These are phyloP conservation scores for Campylomormyrus tamandua DNA, from an alignment of 2,113 vertebrate species.

Conservation along the genomic window DNA sequence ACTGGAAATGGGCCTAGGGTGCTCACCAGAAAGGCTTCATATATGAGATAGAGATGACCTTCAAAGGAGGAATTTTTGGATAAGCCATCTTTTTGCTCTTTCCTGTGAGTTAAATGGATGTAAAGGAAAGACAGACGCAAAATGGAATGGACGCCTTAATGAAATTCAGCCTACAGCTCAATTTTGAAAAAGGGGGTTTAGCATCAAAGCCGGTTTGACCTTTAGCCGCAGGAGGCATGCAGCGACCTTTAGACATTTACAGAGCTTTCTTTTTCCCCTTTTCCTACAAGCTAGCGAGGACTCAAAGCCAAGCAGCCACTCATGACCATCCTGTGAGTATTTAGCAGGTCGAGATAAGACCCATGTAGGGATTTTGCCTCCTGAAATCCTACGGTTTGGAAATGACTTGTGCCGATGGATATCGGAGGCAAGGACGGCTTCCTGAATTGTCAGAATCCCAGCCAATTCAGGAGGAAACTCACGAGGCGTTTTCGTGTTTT, in stretches of 20 bases:
- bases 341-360: background rate
- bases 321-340: background rate
- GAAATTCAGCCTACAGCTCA: constrained; percentile 3
- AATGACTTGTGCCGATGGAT: background rate
- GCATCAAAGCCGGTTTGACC: constrained; percentile 18
- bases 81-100: background rate
- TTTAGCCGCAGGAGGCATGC: background rate
- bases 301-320: background rate
- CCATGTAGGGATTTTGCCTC: background rate
- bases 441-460: background rate
- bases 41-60: background rate
- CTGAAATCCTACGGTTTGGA: background rate
- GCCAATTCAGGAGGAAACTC: background rate
- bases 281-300: background rate
- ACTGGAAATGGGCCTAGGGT: background rate
- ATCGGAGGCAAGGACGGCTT: background rate
- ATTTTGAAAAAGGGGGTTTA: constrained; percentile 1
- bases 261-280: background rate
- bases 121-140: background rate
- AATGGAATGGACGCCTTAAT: background rate
- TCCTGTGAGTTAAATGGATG: background rate
- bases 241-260: constrained; percentile 5
- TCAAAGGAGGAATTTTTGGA: background rate
- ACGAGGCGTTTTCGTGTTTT: background rate
- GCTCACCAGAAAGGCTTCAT: background rate